Conservation (phyloP, 2,113 vertebrate species). For the Hypanus sabinus region DNA sequence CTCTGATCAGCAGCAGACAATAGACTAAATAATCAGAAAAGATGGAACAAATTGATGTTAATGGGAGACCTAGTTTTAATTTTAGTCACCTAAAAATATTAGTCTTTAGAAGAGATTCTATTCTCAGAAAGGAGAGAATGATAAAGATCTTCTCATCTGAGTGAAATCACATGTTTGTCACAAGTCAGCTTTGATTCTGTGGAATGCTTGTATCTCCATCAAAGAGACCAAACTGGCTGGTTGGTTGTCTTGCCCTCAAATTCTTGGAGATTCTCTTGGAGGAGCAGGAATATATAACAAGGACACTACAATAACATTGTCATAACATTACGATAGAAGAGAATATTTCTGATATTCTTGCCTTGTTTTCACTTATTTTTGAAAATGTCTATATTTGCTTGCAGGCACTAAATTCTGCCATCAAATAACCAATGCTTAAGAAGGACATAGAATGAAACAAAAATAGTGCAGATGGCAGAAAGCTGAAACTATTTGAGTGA, state of each 20-base stretch:
- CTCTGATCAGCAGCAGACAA: neutral
- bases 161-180: neutral
- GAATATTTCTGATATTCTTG: neutral
- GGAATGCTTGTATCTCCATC: neutral
- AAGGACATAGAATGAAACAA: no score
- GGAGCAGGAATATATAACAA: neutral
- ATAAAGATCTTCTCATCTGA: neutral
- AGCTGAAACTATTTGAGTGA: no score
- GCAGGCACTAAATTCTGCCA: neutral
- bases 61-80: neutral
- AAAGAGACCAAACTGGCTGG: neutral
- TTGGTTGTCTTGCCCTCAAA: neutral
- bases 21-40: slow-evolving; percentile 24
- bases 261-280: neutral
- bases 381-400: neutral
- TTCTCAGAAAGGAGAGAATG: neutral
- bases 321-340: neutral
- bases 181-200: no score
- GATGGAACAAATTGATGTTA: neutral
- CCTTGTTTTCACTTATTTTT: neutral
- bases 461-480: no score
- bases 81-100: neutral
- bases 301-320: no score
- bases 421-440: neutral
- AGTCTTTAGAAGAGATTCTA: neutral